Evolutionary conservation across 2,797 vertebrate species (phyloP).

Genomic region (Siniperca scherzeri): DNA sequence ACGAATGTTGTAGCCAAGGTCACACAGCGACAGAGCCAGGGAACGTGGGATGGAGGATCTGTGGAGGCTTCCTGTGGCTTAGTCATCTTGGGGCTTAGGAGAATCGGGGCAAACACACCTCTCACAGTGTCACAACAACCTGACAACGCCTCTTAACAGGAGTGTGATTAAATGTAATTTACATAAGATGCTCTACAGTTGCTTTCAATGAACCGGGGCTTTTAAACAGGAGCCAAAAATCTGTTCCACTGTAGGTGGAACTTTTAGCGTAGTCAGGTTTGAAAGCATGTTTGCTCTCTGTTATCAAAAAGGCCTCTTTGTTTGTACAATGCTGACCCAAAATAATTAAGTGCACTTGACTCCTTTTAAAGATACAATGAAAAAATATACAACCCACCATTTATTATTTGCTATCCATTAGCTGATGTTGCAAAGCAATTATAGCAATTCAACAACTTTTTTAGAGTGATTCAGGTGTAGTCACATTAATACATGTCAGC

Average conservation of each 20-base stretch:
- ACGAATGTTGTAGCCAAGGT: constrained; percentile 76
- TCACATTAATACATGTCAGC: constrained; percentile 46
- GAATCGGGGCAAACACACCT: constrained; percentile 58
- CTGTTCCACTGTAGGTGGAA: constrained; percentile 32
- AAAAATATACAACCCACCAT: constrained; percentile 37
- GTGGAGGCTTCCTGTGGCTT: constrained; percentile 73
- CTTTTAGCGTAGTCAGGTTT: constrained; percentile 30
- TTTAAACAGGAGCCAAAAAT: constrained; percentile 32
- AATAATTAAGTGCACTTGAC: constrained; percentile 61
- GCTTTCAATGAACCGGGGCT: constrained; percentile 13
- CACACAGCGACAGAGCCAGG: constrained; percentile 65
- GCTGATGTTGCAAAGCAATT: constrained; percentile 59
- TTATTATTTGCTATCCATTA: constrained; percentile 61
- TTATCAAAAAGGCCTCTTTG: constrained; percentile 48
- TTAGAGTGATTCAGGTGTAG: constrained; percentile 47
- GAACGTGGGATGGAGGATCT: constrained; percentile 72
- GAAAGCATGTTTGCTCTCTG: constrained; percentile 21
- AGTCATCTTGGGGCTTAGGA: constrained; percentile 65
- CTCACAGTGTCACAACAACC: constrained; percentile 55
- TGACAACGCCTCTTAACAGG: constrained; percentile 53
- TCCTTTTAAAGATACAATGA: constrained; percentile 57
- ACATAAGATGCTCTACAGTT: constrained; percentile 37
- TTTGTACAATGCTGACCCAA: constrained; percentile 51
- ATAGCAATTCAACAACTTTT: constrained; percentile 33
- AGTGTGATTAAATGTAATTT: constrained; percentile 57